Evolutionary conservation across 2,113 vertebrate species (phyloP).

Genomic region (Lophura nycthemera): DNA sequence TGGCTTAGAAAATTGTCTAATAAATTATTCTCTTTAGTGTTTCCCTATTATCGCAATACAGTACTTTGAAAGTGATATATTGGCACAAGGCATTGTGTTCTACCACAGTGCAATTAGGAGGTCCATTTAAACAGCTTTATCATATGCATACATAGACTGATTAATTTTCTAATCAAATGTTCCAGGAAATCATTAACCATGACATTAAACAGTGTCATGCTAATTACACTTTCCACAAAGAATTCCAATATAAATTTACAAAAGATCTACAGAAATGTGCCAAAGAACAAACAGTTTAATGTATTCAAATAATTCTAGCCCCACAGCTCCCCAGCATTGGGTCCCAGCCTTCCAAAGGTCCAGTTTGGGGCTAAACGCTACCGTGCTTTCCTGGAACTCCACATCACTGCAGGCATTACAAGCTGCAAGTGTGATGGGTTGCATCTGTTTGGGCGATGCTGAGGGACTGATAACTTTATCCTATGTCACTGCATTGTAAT

Average conservation of each 20-base stretch:
- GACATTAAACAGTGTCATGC: conserved; percentile 80
- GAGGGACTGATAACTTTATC: neutral
- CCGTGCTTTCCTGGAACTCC: neutral
- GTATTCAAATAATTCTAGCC: conserved; percentile 40
- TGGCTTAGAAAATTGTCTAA: conserved; percentile 62
- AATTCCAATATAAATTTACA: conserved; percentile 78
- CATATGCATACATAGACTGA: conserved; percentile 76
- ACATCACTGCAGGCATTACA: neutral
- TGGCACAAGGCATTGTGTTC: conserved; percentile 68
- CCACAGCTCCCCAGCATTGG: neutral
- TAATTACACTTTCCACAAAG: conserved; percentile 78
- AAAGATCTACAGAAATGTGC: conserved; percentile 72
- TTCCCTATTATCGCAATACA: conserved; percentile 60
- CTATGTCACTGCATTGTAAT: neutral
- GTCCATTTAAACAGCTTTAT: conserved; percentile 77
- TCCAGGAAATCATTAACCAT: conserved; percentile 81
- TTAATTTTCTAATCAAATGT: conserved; percentile 85
- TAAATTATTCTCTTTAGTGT: conserved; percentile 69
- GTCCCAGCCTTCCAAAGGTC: neutral
- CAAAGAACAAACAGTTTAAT: conserved; percentile 60
- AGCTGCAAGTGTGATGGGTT: neutral
- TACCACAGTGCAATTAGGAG: conserved; percentile 75
- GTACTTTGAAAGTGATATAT: conserved; percentile 62
- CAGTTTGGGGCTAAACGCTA: neutral
- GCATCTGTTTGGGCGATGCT: neutral